These are phyloP conservation scores for Pharmacophagus antenor DNA, from an alignment of 2,888 invertebrate genomes.

Conservation along the genomic window DNA sequence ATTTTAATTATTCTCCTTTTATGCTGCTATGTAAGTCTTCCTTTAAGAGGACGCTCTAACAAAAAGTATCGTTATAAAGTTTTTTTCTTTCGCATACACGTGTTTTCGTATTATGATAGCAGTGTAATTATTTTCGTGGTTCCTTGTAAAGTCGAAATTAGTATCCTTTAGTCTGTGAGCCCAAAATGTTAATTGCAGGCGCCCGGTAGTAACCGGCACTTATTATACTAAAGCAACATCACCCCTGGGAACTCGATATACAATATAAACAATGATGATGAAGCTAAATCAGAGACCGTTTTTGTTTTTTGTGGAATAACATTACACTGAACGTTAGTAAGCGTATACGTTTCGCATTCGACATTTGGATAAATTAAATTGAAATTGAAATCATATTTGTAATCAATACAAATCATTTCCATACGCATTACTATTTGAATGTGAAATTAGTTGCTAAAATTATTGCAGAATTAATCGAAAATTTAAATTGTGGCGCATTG, in stretches of 20 bases:
- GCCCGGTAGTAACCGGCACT: conserved; percentile 5
- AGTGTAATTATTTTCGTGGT: conserved; percentile 8
- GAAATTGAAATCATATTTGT: not conserved
- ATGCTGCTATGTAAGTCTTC: too few relatives aligned
- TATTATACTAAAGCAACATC: conserved; percentile 6
- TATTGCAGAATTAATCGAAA: not conserved
- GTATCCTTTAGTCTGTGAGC: not conserved
- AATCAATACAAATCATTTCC: not conserved
- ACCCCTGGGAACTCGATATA: not conserved
- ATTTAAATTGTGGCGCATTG: too few relatives aligned
- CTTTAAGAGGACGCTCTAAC: too few relatives aligned
- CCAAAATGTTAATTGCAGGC: conserved; percentile 8
- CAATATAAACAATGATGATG: not conserved
- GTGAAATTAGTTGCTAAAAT: not conserved
- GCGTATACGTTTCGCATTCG: not conserved
- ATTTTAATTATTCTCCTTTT: too few relatives aligned
- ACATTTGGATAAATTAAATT: not conserved
- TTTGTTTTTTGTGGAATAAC: not conserved
- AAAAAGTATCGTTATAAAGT: too few relatives aligned
- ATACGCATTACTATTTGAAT: not conserved
- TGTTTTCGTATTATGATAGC: not conserved
- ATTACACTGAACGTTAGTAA: not conserved
- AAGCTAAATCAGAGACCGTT: not conserved
- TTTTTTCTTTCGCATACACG: too few relatives aligned
- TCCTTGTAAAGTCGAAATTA: not conserved